A percentile compares a stretch with the other conserved stretches of the same genome.
Conservation (phyloP, 2,888 invertebrate species). For the Rhynchonema sp. region DNA sequence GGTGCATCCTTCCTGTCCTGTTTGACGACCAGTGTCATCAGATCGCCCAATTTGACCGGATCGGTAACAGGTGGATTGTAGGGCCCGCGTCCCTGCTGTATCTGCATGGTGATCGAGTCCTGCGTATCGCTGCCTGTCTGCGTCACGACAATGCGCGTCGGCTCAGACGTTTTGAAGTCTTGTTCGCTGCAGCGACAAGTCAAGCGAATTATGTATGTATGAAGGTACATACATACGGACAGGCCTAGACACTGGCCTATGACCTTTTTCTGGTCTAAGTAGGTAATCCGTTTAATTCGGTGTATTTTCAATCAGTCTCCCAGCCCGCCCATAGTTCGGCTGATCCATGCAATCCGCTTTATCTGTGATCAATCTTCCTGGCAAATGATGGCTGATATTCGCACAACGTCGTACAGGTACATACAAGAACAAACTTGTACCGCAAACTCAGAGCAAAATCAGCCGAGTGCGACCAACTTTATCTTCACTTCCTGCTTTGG, state of each 20-base stretch:
- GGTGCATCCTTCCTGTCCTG: constrained; percentile 10
- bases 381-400: too few species aligned
- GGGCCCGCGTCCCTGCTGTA: constrained; percentile 20
- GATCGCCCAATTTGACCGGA: constrained; percentile 22
- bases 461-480: constrained; percentile 6
- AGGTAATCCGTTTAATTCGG: too few species aligned
- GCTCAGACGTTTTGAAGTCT: constrained; percentile 2
- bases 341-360: too few species aligned
- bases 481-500: constrained; percentile 7
- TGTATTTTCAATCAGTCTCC: too few species aligned
- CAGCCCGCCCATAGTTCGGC: too few species aligned
- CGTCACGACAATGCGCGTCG: constrained; percentile 10
- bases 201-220: background rate
- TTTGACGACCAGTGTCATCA: constrained; percentile 19
- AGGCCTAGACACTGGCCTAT: too few species aligned
- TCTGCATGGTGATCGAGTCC: constrained; percentile 17
- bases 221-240: too few species aligned
- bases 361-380: too few species aligned
- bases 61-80: constrained; percentile 14
- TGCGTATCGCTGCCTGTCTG: constrained; percentile 7
- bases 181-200: background rate
- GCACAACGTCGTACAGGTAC: too few species aligned
- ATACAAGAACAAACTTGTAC: too few species aligned
- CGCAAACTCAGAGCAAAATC: too few species aligned
- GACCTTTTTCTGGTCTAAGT: too few species aligned